Conservation (phyloP, 2,113 vertebrate genomes). For the Odocoileus hemionus region DNA sequence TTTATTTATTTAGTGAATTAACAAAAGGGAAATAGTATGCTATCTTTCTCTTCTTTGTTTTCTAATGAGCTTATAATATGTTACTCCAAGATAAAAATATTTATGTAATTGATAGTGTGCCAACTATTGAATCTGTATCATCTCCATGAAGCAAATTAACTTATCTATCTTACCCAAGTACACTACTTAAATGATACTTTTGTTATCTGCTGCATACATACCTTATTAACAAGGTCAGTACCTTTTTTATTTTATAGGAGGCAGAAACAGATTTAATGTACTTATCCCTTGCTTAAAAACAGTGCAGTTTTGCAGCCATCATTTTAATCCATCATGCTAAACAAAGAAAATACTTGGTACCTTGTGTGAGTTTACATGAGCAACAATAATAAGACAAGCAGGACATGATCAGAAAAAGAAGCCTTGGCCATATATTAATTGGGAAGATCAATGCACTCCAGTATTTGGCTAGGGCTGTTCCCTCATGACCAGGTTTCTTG, state of each 20-base stretch:
- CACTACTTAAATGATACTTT: neutral
- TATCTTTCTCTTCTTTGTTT: neutral
- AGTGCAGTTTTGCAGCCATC: neutral
- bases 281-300: neutral
- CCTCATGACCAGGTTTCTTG: neutral
- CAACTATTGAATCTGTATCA: neutral
- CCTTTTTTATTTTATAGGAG: neutral
- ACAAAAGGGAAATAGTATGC: neutral
- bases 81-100: neutral
- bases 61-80: neutral
- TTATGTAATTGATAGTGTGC: neutral
- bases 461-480: neutral
- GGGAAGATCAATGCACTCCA: neutral
- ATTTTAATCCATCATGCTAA: neutral
- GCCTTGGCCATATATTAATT: neutral
- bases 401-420: neutral
- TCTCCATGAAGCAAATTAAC: neutral
- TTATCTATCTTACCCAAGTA: neutral
- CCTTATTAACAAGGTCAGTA: neutral
- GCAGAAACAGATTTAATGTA: neutral
- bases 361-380: neutral
- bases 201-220: neutral
- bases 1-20: neutral
- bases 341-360: neutral
- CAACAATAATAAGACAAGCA: neutral